These are phyloP conservation scores for Patella ulyssiponensis DNA, from an alignment of 2,888 invertebrate genomes.

Conservation along the genomic window DNA sequence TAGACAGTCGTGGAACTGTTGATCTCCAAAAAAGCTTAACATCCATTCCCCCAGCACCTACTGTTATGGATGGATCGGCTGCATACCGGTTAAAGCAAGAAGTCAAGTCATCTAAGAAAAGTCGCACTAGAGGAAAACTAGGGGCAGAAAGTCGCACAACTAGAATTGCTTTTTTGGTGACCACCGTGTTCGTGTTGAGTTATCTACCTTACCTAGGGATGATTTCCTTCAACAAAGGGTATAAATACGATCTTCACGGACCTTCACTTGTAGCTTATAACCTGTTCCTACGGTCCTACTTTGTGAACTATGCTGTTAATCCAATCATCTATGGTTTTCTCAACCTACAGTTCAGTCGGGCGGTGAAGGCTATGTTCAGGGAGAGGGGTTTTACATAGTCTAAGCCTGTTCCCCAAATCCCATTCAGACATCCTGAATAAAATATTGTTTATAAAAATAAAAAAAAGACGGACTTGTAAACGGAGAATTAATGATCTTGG, in stretches of 20 bases:
- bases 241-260: constrained; percentile 35
- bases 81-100: not conserved
- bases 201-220: constrained; percentile 54
- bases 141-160: constrained; percentile 28
- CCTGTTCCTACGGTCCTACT: constrained; percentile 54
- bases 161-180: constrained; percentile 50
- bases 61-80: not conserved
- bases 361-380: too few relatives aligned
- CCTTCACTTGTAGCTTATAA: constrained; percentile 43
- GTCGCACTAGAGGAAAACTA: not conserved
- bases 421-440: too few relatives aligned
- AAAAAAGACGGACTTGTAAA: too few relatives aligned
- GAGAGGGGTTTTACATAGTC: too few relatives aligned
- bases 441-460: too few relatives aligned
- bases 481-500: too few relatives aligned
- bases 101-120: not conserved
- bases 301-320: constrained; percentile 54
- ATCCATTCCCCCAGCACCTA: not conserved
- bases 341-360: constrained; percentile 46
- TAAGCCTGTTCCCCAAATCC: too few relatives aligned
- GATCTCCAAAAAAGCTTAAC: not conserved
- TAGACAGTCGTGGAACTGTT: not conserved
- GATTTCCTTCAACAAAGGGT: constrained; percentile 40
- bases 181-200: constrained; percentile 51
- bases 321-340: constrained; percentile 54